These are phyloP conservation scores for Leuciscus waleckii DNA, from an alignment of 2,797 vertebrate species.

Conservation along the genomic window DNA sequence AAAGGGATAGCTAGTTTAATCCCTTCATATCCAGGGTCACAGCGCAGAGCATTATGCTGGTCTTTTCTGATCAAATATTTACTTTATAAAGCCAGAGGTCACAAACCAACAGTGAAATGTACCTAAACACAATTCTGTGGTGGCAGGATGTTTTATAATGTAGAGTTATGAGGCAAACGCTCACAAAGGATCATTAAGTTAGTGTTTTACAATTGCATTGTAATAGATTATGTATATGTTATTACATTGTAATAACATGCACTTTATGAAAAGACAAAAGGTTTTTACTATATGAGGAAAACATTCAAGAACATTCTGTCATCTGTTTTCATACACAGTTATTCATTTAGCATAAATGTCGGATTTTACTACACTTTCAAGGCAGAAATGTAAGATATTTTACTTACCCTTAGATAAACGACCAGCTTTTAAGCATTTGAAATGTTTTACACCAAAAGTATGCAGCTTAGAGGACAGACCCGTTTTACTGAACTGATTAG, in stretches of 20 bases:
- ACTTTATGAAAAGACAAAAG: neutral
- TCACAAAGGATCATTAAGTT: constrained; percentile 20
- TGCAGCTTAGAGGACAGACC: neutral
- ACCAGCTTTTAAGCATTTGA: constrained; percentile 5
- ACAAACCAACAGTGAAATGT: constrained; percentile 48
- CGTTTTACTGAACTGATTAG: neutral
- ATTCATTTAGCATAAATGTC: constrained; percentile 17
- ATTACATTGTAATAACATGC: constrained; percentile 7
- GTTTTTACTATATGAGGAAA: constrained; percentile 34
- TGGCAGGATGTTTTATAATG: neutral
- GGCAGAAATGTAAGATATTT: constrained; percentile 24
- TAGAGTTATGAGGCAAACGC: neutral
- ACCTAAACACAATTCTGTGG: constrained; percentile 24
- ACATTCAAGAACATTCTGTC: constrained; percentile 23
- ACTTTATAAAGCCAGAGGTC: constrained; percentile 17
- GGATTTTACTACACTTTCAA: constrained; percentile 26
- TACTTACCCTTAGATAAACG: neutral
- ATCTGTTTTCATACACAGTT: constrained; percentile 27
- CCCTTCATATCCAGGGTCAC: constrained; percentile 23
- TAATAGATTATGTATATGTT: constrained; percentile 5
- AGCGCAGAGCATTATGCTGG: constrained; percentile 36
- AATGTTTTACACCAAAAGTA: constrained; percentile 20
- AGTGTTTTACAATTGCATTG: neutral
- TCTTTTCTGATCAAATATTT: constrained; percentile 34
- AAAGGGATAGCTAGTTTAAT: constrained; percentile 18